Base-by-base conservation (phyloP, 1,140 invertebrate species). In the Eulimnadia texana region DNA sequence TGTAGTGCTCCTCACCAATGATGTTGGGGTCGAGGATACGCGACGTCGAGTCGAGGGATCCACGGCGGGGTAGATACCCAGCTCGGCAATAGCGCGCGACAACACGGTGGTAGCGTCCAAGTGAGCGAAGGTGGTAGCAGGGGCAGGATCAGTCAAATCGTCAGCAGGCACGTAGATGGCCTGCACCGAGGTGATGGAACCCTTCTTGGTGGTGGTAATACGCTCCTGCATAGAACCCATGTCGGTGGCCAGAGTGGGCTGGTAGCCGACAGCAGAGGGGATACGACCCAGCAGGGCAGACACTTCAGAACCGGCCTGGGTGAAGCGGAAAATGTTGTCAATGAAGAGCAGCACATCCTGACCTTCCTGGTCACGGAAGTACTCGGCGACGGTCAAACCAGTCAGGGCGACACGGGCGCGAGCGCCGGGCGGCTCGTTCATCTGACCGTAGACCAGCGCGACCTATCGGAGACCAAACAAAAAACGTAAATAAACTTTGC, bases 321-420 rank as follows among this genome's bases (percentile, higher is more conserved):
- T 99, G 78, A 99, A 99, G 75, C 96, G 84, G 86, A 99, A 99
- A 79, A 99, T 99, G 80, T 99, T 99, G 80, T 99, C 96, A 78
- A 99, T 98, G 76, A 99, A 99, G 29, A 99, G 84, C 71, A 99
- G 76, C 72, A 99, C 96, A 79, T 99, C 94, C 72, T 99, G 95
- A 70, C 95, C 96, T 79, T 99, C 95, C 70, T 92, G 83, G 72
- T 99, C 96, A 78, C 96, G 88, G 92, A 99, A 99, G 74, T 99
- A 98, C 73, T 99, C 96, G 60, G 83, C 83, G 49, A 85, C 83
- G 59, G 96, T 98, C 53, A 99, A 77, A 51, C 88, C 90, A 72
- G 96, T 98, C 62, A 99, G 80, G 64, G 93, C 94, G 25, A 98
- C 94, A 79, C 95, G 88, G 67, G 94, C 94, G 80, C 95, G 88